These are phyloP conservation scores for Sarcophaga rosellei DNA, from an alignment of 2,888 invertebrate genomes.

Conservation along the genomic window DNA sequence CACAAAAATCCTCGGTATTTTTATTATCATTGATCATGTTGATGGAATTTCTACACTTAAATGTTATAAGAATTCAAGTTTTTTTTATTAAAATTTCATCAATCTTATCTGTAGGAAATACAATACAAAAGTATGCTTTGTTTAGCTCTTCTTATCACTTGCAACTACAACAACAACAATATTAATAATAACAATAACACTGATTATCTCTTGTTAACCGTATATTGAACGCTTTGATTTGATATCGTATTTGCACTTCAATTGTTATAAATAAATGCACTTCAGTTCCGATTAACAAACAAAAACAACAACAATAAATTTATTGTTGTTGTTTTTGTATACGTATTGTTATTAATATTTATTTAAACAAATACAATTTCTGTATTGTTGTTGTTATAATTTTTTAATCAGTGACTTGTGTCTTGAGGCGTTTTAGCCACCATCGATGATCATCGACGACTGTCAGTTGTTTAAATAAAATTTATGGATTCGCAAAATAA, in stretches of 20 bases:
- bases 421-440: constrained; percentile 44
- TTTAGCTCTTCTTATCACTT: constrained; percentile 6
- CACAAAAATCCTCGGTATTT: background rate
- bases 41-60: background rate
- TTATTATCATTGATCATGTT: constrained; percentile 1
- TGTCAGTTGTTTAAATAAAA: constrained; percentile 53
- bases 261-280: background rate
- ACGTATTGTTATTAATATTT: constrained; percentile 22
- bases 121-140: background rate
- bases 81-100: background rate
- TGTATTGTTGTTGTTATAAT: background rate
- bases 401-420: background rate
- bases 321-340: background rate
- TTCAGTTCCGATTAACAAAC: no score
- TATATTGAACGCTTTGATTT: background rate
- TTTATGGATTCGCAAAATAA: constrained; percentile 63
- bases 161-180: constrained; percentile 7
- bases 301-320: no score
- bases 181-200: constrained; percentile 6
- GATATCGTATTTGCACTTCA: background rate
- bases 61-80: background rate
- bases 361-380: constrained; percentile 35
- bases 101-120: background rate
- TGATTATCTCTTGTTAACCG: background rate
- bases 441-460: constrained; percentile 60